Evolutionary conservation across 1,140 invertebrate species (phyloP).

Genomic region (Paramacrobiotus metropolitanus): DNA sequence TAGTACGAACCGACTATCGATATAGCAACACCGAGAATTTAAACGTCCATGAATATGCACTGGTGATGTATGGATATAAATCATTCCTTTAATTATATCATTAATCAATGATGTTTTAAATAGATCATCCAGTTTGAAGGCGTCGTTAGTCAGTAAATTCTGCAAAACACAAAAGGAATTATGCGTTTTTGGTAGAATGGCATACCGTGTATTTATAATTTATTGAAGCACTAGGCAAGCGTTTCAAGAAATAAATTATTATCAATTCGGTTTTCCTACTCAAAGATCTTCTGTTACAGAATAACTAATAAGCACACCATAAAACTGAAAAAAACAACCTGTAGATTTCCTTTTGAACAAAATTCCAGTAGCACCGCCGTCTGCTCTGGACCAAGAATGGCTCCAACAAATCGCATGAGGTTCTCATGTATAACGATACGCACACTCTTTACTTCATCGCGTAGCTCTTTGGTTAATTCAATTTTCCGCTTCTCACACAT

Average conservation of each 20-base stretch:
- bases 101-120: conserved; percentile 72
- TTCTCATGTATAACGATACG: background rate
- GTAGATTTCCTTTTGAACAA: background rate
- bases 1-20: conserved; percentile 62
- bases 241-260: no score
- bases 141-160: conserved; percentile 50
- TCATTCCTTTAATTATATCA: conserved; percentile 55
- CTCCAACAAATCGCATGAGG: background rate
- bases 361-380: background rate
- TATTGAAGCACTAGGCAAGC: no score
- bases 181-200: no score
- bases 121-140: conserved; percentile 80
- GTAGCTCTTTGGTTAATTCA: background rate
- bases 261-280: no score
- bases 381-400: background rate
- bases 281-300: no score
- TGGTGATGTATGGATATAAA: conserved; percentile 49
- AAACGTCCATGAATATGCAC: conserved; percentile 50
- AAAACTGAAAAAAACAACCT: no score
- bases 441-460: background rate
- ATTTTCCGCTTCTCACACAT: background rate
- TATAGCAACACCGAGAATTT: conserved; percentile 57
- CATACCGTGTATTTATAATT: no score
- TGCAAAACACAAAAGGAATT: background rate
- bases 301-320: no score